Percentiles rank a stretch among this genome's conserved stretches.
Evolutionary conservation across 2,797 vertebrate genomes (phyloP).

Genomic region (Limosa lapponica): DNA sequence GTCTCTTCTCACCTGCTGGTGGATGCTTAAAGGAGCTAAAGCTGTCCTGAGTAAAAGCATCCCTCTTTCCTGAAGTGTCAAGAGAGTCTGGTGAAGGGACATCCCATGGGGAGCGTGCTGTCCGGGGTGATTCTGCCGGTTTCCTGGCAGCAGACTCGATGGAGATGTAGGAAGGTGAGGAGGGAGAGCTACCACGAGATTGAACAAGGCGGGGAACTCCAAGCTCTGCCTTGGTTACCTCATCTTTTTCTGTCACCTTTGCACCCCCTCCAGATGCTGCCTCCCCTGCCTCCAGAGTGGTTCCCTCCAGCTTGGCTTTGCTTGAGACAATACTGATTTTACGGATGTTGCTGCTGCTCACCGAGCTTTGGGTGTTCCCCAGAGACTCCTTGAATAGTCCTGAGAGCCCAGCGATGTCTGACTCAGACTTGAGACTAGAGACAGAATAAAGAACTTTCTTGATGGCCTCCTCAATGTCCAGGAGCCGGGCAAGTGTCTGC

Average conservation of each 20-base stretch:
- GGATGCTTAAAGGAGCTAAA: conserved; percentile 20
- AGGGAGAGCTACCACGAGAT: conserved; percentile 76
- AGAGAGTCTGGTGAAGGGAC: background rate
- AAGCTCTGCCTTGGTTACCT: conserved; percentile 28
- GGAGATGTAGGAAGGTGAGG: conserved; percentile 89
- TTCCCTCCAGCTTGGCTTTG: conserved; percentile 74
- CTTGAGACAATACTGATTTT: conserved; percentile 85
- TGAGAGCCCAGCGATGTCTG: conserved; percentile 85
- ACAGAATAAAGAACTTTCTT: conserved; percentile 93
- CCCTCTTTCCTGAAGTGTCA: background rate
- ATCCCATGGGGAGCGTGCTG: background rate
- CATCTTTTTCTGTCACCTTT: background rate
- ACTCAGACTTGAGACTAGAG: conserved; percentile 90
- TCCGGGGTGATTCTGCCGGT: conserved; percentile 62
- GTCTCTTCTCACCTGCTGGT: background rate
- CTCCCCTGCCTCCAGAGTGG: conserved; percentile 16
- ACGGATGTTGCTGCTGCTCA: conserved; percentile 76
- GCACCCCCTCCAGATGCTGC: background rate
- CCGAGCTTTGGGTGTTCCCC: conserved; percentile 67
- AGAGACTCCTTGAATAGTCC: conserved; percentile 90
- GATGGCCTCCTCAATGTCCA: conserved; percentile 92
- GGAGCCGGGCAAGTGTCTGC: conserved; percentile 89
- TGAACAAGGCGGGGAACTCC: conserved; percentile 61
- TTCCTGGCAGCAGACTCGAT: conserved; percentile 88
- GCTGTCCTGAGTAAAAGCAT: background rate